Evolutionary conservation across 2,888 invertebrate genomes (phyloP).

Genomic region (Leptinotarsa rubiginosa): DNA sequence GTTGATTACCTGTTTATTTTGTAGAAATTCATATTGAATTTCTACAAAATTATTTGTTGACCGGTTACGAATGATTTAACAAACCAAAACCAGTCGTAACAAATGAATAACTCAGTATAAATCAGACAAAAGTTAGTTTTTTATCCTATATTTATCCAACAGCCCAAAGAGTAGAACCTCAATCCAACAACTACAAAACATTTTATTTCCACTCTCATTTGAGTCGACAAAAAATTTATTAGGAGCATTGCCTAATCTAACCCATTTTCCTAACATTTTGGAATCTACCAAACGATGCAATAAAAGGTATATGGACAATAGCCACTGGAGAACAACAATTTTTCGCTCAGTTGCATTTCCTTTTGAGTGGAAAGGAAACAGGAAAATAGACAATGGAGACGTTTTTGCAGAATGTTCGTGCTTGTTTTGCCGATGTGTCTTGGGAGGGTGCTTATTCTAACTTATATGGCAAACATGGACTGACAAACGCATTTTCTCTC

Average conservation of each 20-base stretch:
- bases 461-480: constrained; percentile 42
- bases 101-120: too few species aligned
- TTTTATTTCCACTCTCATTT: background rate
- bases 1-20: too few species aligned
- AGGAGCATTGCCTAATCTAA: background rate
- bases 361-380: constrained; percentile 40
- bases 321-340: constrained; percentile 46
- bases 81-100: too few species aligned
- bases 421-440: constrained; percentile 56
- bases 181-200: background rate
- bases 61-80: too few species aligned
- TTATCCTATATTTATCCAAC: background rate
- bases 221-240: background rate
- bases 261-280: background rate
- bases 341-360: constrained; percentile 51
- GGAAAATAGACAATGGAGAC: constrained; percentile 39
- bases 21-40: too few species aligned
- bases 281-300: background rate
- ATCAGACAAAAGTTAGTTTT: too few species aligned
- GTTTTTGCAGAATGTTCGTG: constrained; percentile 51
- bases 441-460: constrained; percentile 55
- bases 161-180: too few species aligned
- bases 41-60: too few species aligned
- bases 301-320: constrained; percentile 34
- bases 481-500: constrained; percentile 49